Percentiles rank a stretch among this genome's conserved stretches.
Evolutionary conservation across 2,797 vertebrate genomes (phyloP).

Genomic region (Gymnocypris eckloni): DNA sequence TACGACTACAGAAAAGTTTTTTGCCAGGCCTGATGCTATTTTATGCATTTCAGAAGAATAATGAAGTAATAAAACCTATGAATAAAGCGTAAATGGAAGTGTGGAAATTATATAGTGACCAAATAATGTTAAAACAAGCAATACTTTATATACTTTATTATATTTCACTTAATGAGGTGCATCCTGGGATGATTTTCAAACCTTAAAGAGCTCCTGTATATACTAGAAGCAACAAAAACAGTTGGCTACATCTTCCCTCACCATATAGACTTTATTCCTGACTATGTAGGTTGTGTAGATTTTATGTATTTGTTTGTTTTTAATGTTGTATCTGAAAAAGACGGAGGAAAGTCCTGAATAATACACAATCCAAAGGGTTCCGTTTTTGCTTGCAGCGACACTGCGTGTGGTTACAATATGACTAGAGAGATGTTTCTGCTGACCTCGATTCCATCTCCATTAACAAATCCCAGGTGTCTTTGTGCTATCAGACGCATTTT

Average conservation of each 20-base stretch:
- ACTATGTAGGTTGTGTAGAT: too few relatives aligned
- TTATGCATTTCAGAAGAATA: neutral
- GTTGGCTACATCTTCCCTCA: too few relatives aligned
- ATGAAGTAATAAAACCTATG: neutral
- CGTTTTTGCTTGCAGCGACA: slow-evolving; percentile 27
- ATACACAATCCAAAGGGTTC: slow-evolving; percentile 35
- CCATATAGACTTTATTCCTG: too few relatives aligned
- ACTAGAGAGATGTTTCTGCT: slow-evolving; percentile 27
- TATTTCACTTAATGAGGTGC: neutral
- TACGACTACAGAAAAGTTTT: neutral
- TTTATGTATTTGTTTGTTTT: neutral
- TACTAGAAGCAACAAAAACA: neutral
- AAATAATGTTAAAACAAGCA: too few relatives aligned
- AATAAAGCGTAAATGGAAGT: neutral
- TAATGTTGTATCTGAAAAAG: slow-evolving; percentile 22
- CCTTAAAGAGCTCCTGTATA: neutral
- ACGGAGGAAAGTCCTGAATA: slow-evolving; percentile 46
- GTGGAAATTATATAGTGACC: neutral
- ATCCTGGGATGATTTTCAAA: neutral
- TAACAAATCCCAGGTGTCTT: slow-evolving; percentile 35
- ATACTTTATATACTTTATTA: neutral
- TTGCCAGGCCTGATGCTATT: neutral
- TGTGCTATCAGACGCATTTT: slow-evolving; percentile 36
- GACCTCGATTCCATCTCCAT: slow-evolving; percentile 49
- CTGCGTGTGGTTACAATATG: slow-evolving; percentile 8